Evolutionary conservation across 37 sponge, comb jelly and placozoan genomes (phyloP).

Genomic region (Aplysina aerophoba): DNA sequence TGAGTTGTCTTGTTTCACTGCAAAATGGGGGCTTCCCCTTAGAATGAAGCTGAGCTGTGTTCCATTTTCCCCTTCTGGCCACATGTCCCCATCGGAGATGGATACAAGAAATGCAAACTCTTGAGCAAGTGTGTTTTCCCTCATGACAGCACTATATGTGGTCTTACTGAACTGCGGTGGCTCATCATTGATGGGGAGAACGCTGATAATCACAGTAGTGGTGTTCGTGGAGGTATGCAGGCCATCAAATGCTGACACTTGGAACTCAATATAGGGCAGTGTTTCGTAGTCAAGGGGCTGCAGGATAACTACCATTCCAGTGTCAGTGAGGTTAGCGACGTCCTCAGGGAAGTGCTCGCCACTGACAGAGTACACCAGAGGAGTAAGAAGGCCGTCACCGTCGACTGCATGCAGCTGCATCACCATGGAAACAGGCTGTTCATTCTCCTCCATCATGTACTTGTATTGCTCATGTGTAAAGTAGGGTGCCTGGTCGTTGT

Average conservation of each 20-base stretch:
- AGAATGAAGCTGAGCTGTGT: constrained; percentile 14
- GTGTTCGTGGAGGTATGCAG: constrained; percentile 20
- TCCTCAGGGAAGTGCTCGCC: neutral
- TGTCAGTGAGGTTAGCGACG: constrained; percentile 29
- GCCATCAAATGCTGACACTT: constrained; percentile 62
- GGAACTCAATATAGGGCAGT: constrained; percentile 6
- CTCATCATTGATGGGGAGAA: constrained; percentile 59
- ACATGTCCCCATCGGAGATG: constrained; percentile 46
- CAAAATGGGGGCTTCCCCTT: constrained; percentile 13
- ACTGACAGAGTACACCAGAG: constrained; percentile 31
- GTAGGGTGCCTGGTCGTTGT: constrained; percentile 47
- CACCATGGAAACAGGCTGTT: constrained; percentile 32
- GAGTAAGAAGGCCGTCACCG: constrained; percentile 22
- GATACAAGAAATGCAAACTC: constrained; percentile 18
- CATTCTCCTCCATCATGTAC: constrained; percentile 42
- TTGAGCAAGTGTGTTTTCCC: constrained; percentile 51
- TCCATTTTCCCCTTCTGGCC: constrained; percentile 33
- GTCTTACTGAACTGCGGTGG: constrained; percentile 50
- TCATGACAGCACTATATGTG: constrained; percentile 5
- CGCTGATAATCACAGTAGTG: constrained; percentile 34
- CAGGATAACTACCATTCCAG: constrained; percentile 45
- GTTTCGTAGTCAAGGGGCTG: constrained; percentile 51
- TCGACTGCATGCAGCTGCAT: constrained; percentile 29
- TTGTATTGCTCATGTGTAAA: constrained; percentile 10
- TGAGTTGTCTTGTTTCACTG: neutral